Evolutionary conservation across 2,113 vertebrate species (phyloP).

Genomic region (Limnothrissa miodon): DNA sequence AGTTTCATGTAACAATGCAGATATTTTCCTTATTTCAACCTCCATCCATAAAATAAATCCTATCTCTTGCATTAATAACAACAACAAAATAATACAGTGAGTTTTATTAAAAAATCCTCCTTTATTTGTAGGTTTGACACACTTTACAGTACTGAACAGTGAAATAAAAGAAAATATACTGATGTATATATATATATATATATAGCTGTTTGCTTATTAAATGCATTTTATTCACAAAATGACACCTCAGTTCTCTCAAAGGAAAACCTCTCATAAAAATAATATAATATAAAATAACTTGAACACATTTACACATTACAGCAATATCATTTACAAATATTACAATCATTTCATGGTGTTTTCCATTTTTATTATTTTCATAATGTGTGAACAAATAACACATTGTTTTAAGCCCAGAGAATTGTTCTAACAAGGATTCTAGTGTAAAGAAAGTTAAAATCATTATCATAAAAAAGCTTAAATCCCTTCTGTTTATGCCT

Average conservation of each 20-base stretch:
- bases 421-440: constrained; percentile 67
- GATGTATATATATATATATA: constrained; percentile 77
- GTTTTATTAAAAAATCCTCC: constrained; percentile 74
- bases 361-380: constrained; percentile 63
- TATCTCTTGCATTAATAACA: not conserved
- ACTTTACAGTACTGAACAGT: constrained; percentile 83
- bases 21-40: not conserved
- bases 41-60: not conserved
- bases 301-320: constrained; percentile 81
- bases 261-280: constrained; percentile 80
- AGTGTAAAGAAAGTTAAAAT: constrained; percentile 69
- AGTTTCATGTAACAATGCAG: no score
- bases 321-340: constrained; percentile 81
- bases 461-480: constrained; percentile 53
- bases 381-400: constrained; percentile 69
- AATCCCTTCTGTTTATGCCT: constrained; percentile 26
- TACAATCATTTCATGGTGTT: constrained; percentile 77
- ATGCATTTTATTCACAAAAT: constrained; percentile 82
- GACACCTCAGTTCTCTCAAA: constrained; percentile 77
- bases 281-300: constrained; percentile 84
- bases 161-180: constrained; percentile 82
- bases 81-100: constrained; percentile 4
- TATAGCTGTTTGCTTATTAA: constrained; percentile 81
- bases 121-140: constrained; percentile 83
- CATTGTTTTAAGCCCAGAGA: constrained; percentile 74